Evolutionary conservation across 1,140 invertebrate species (phyloP), one percentile per base, ranked within the genome.

Genomic region (Euura lappo): DNA sequence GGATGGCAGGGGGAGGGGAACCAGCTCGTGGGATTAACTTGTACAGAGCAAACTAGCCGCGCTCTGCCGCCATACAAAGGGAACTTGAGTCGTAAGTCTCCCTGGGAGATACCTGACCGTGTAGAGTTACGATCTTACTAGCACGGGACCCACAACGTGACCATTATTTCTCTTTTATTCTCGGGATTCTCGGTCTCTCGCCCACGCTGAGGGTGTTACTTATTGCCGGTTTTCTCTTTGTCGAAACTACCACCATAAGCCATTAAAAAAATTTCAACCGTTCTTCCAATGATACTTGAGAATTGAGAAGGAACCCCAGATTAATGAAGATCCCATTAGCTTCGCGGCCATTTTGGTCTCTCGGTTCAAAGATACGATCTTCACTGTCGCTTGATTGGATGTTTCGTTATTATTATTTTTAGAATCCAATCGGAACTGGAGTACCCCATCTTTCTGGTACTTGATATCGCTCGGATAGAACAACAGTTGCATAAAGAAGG

Each of bases 121-220:
- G 78, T 77, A 79, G 77, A 87, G 81, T 83, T 85, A 85, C 80
- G 85, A 84, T 81, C 79, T 81, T 79, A 81, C 77, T 81, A 80
- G 80, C 79, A 76, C 65, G 73, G 70, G 72, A 76, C 72, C 74
- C 72, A 78, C 74, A 42, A 74, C 72, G 77, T 78, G 77, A 75
- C 80, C 79, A 83, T 85, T 81, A 85, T 77, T 81, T 66, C 11
- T n/a, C 80, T 78, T 83, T 85, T 81, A 85, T 77, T 81, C 47
- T 8, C n/a, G 11, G 68, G 5, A 66, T 44, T 67, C 46, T 42
- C 71, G 68, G 74, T 71, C 69, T 71, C 75, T 79, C 80, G 80
- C 82, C 80, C 78, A 84, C 81, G 74, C 73, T 70, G 69, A 65
- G 73, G 77, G 78, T 78, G 79, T 81, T 78, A 83, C 51, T 60